Conservation (phyloP, 2,113 vertebrate genomes). For the Oncorhynchus keta region DNA sequence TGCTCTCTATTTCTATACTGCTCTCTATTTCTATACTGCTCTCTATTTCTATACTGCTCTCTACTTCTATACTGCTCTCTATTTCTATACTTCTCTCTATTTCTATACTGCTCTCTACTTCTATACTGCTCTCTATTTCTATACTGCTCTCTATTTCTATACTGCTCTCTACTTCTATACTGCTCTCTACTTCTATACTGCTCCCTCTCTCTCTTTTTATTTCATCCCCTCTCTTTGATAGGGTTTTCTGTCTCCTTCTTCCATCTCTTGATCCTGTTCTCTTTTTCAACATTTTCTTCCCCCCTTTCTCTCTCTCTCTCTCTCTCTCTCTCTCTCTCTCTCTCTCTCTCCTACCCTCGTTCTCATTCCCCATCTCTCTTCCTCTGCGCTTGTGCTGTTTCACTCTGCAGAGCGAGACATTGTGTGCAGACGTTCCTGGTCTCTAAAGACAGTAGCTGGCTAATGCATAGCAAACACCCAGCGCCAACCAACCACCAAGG, state of each 20-base stretch:
- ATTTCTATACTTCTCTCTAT: no score
- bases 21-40: no score
- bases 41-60: no score
- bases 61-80: no score
- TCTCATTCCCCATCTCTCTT: conserved; percentile 7
- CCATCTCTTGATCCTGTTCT: no score
- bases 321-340: neutral
- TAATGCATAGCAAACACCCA: conserved; percentile 63
- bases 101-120: no score
- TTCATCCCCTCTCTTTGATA: conserved; percentile 33
- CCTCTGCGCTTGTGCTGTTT: conserved; percentile 49
- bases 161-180: no score
- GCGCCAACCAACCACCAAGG: conserved; percentile 36
- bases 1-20: no score
- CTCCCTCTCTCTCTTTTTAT: conserved; percentile 15
- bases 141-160: no score
- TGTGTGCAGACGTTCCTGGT: conserved; percentile 55
- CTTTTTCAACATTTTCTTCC: neutral
- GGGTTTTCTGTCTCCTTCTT: conserved; percentile 46
- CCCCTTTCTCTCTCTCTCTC: neutral
- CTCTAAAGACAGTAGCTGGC: conserved; percentile 52
- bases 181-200: no score
- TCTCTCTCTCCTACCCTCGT: neutral
- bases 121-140: no score
- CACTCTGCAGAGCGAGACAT: conserved; percentile 60